Evolutionary conservation across 2,113 vertebrate species (phyloP).

Genomic region (Scortum barcoo): DNA sequence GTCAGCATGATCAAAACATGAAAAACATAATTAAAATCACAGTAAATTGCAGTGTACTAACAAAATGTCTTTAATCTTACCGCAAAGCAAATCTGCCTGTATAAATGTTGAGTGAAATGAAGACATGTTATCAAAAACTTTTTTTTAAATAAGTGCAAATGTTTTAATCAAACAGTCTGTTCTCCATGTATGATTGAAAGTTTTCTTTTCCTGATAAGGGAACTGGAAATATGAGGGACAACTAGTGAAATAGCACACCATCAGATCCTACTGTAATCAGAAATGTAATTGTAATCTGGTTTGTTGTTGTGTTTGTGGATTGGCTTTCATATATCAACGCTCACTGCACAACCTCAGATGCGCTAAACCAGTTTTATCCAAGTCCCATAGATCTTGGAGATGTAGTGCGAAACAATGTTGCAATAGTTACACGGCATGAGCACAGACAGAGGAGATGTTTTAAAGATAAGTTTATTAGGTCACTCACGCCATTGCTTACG

Average conservation of each 20-base stretch:
- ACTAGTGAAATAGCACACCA: too few relatives aligned
- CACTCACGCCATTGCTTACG: background rate
- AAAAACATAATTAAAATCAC: background rate
- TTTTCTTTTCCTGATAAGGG: too few relatives aligned
- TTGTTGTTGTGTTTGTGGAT: background rate
- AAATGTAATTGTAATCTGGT: too few relatives aligned
- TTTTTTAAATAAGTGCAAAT: background rate
- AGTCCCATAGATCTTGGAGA: conserved; percentile 51
- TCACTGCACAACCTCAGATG: conserved; percentile 5
- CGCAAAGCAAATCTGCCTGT: background rate
- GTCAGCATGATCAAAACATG: background rate
- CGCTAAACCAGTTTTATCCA: conserved; percentile 3
- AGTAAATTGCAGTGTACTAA: background rate
- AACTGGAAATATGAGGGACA: too few relatives aligned
- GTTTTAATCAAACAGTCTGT: background rate
- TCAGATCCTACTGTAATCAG: too few relatives aligned
- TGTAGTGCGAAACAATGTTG: conserved; percentile 16
- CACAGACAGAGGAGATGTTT: conserved; percentile 14
- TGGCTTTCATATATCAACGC: background rate
- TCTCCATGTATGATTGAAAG: background rate
- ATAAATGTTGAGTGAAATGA: background rate
- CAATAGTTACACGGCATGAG: background rate
- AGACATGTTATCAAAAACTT: too few relatives aligned
- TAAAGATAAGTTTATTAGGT: conserved; percentile 53
- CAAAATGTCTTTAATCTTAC: background rate